Percentiles rank a stretch among this genome's conserved stretches.
Evolutionary conservation across 2,113 vertebrate genomes (phyloP).

Genomic region (Callionymus lyra): DNA sequence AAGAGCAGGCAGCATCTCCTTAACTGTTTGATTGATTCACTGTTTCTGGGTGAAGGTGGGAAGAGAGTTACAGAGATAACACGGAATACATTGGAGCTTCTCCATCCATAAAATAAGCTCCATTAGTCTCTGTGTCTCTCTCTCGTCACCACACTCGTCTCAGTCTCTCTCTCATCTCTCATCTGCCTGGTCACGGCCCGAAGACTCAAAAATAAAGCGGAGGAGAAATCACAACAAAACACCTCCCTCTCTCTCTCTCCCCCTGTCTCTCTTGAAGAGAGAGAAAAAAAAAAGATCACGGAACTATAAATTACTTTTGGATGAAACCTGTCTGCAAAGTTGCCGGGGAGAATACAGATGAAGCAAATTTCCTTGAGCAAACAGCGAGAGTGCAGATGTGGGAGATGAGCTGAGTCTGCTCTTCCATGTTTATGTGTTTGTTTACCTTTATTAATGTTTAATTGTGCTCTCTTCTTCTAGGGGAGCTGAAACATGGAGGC

Average conservation of each 20-base stretch:
- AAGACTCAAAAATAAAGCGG: conserved; percentile 54
- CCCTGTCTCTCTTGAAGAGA: conserved; percentile 2
- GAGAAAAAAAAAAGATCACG: conserved; percentile 1
- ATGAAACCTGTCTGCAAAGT: conserved; percentile 47
- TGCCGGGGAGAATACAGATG: conserved; percentile 52
- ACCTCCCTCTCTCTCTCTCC: conserved; percentile 10
- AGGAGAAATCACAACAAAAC: conserved; percentile 37
- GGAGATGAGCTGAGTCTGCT: conserved; percentile 23
- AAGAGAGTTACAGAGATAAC: conserved; percentile 57
- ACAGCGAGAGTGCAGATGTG: conserved; percentile 34
- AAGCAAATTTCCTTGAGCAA: conserved; percentile 52
- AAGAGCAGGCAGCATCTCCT: conserved; percentile 44
- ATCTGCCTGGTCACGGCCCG: conserved; percentile 54
- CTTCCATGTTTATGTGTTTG: background rate
- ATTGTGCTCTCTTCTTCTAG: too few relatives aligned
- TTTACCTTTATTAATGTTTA: conserved; percentile 21
- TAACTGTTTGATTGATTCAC: conserved; percentile 66
- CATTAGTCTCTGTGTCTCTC: conserved; percentile 55
- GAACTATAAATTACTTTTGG: conserved; percentile 46
- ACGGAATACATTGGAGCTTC: conserved; percentile 60
- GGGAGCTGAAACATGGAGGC: background rate
- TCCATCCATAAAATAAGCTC: conserved; percentile 70
- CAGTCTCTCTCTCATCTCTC: conserved; percentile 31
- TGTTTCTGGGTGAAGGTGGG: conserved; percentile 37
- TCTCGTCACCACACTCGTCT: conserved; percentile 20